Conservation (phyloP, 23 tunicate species). For the Halocynthia roretzi region DNA sequence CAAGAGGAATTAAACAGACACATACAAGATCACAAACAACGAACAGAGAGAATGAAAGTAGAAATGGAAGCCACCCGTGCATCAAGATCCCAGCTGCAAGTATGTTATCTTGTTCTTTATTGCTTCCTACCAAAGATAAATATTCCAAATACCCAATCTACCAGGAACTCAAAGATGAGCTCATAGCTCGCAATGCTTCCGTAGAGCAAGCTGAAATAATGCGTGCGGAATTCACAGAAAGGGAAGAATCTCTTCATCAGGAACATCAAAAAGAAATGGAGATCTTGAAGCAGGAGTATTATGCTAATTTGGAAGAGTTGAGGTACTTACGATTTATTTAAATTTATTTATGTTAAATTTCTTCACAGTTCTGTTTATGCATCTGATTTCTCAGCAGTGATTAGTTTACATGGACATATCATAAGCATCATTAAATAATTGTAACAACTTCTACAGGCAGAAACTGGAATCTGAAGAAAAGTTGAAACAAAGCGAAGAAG, state of each 20-base stretch:
- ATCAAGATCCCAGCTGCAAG: slow-evolving; percentile 63
- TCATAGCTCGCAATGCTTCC: slow-evolving; percentile 44
- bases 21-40: slow-evolving; percentile 37
- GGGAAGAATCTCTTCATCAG: slow-evolving; percentile 29
- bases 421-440: background rate
- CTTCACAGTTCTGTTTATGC: too few relatives aligned
- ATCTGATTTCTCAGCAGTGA: background rate
- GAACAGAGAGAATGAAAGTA: slow-evolving; percentile 43
- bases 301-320: background rate
- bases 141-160: background rate
- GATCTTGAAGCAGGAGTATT: slow-evolving; percentile 14
- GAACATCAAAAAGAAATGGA: slow-evolving; percentile 18
- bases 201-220: slow-evolving; percentile 57
- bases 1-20: slow-evolving; percentile 35
- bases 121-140: background rate
- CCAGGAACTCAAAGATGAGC: slow-evolving; percentile 54
- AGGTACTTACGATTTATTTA: background rate
- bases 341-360: too few relatives aligned
- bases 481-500: slow-evolving; percentile 15
- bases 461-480: slow-evolving; percentile 35
- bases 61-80: slow-evolving; percentile 67
- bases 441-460: slow-evolving; percentile 13
- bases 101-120: background rate
- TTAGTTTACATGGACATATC: background rate
- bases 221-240: slow-evolving; percentile 38